Percentiles rank a stretch among this genome's conserved stretches.
Evolutionary conservation across 2,113 vertebrate species (phyloP).

Genomic region (Hymenochirus boettgeri): DNA sequence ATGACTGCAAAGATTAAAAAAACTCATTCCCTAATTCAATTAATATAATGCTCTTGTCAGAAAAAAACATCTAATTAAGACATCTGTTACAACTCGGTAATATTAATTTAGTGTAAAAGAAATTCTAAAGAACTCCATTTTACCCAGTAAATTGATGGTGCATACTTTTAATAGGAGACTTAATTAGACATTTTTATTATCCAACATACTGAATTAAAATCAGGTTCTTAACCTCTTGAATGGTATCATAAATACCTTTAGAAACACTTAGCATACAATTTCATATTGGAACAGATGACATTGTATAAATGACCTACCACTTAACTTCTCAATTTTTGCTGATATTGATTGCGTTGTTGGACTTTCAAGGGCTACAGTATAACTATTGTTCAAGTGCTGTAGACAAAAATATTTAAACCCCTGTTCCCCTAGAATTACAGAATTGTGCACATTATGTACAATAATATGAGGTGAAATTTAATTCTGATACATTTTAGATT

Average conservation of each 20-base stretch:
- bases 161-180: slow-evolving; percentile 43
- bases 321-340: slow-evolving; percentile 34
- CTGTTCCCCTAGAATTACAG: no score
- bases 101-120: slow-evolving; percentile 42
- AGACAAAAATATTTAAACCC: no score
- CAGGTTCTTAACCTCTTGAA: slow-evolving; percentile 42
- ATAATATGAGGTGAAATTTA: no score
- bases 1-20: slow-evolving; percentile 38
- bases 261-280: slow-evolving; percentile 41
- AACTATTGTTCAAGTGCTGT: no score
- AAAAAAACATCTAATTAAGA: slow-evolving; percentile 42
- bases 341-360: slow-evolving; percentile 3
- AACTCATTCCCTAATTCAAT: slow-evolving; percentile 41
- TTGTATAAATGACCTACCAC: slow-evolving; percentile 38
- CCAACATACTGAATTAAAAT: slow-evolving; percentile 41
- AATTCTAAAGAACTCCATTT: slow-evolving; percentile 39
- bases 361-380: background rate
- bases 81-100: slow-evolving; percentile 39
- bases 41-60: slow-evolving; percentile 4
- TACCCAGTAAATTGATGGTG: slow-evolving; percentile 40
- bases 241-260: slow-evolving; percentile 41
- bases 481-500: no score
- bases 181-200: slow-evolving; percentile 44
- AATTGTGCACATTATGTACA: no score
- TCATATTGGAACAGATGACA: slow-evolving; percentile 37